These are phyloP conservation scores for Microctenopoma lineatum DNA, from an alignment of 2,797 vertebrate species.

Conservation along the genomic window DNA sequence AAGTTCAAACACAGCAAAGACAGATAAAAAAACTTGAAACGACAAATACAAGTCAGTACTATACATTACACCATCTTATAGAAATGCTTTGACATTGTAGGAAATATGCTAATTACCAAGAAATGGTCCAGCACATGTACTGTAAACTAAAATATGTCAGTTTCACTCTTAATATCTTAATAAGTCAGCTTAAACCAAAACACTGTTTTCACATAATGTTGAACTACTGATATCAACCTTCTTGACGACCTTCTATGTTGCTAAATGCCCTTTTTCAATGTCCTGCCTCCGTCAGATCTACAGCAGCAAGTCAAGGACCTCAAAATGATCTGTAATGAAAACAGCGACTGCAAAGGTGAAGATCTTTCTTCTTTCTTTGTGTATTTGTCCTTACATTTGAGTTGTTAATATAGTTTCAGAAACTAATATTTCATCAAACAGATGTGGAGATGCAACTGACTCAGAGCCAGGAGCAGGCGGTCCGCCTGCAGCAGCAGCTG, in stretches of 20 bases:
- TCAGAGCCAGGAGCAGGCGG: conserved; percentile 16
- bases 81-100: neutral
- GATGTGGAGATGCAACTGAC: conserved; percentile 31
- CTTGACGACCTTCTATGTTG: neutral
- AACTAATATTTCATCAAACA: conserved; percentile 32
- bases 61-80: neutral
- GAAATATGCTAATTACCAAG: neutral
- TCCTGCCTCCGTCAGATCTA: conserved; percentile 49
- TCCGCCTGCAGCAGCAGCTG: conserved; percentile 18
- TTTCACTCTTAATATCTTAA: neutral
- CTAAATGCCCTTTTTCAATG: neutral
- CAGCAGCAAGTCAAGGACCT: conserved; percentile 29
- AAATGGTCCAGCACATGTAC: too few relatives aligned
- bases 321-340: conserved; percentile 22
- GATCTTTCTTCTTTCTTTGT: neutral
- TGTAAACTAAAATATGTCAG: neutral
- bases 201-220: too few relatives aligned
- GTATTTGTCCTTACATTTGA: neutral
- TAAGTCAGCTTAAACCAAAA: neutral
- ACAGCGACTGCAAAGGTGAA: conserved; percentile 36
- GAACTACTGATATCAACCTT: neutral
- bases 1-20: conserved; percentile 22
- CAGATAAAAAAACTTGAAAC: conserved; percentile 41
- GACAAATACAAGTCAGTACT: conserved; percentile 46
- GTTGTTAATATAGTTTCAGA: neutral